Evolutionary conservation across 2,888 invertebrate genomes (phyloP).

Genomic region (Autographa pulchrina): DNA sequence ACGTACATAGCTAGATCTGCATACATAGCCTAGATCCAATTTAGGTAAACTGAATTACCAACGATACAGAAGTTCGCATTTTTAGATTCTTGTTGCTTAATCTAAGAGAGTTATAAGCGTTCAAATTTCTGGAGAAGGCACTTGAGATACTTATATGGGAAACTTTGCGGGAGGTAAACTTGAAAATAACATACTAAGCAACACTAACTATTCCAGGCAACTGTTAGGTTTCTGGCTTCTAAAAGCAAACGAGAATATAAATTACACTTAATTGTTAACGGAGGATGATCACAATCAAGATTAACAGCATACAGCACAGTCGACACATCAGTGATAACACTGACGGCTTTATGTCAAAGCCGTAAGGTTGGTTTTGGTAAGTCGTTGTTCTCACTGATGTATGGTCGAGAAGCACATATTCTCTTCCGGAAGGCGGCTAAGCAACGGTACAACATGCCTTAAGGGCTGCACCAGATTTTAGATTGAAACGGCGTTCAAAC

Average conservation of each 20-base stretch:
- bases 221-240: neutral
- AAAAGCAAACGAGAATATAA: neutral
- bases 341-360: neutral
- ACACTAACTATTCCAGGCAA: neutral
- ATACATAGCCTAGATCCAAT: neutral
- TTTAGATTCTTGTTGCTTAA: neutral
- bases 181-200: neutral
- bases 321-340: neutral
- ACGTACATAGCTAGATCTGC: too few species aligned
- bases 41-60: neutral
- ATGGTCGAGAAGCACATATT: constrained; percentile 18
- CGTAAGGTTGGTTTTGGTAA: constrained; percentile 12
- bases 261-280: constrained; percentile 4
- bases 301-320: neutral
- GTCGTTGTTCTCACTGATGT: constrained; percentile 19
- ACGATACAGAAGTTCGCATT: too few species aligned
- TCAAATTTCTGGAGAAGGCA: neutral
- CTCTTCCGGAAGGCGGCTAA: constrained; percentile 27
- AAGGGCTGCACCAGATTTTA: constrained; percentile 49
- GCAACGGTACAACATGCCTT: constrained; percentile 48
- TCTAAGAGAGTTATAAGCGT: neutral
- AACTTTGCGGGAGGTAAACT: neutral
- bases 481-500: constrained; percentile 40
- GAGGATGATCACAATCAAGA: neutral
- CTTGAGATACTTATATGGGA: neutral